phyloP scores from a whole-genome alignment of 2,797 vertebrate species.

The Smutsia temminckii region DNA sequence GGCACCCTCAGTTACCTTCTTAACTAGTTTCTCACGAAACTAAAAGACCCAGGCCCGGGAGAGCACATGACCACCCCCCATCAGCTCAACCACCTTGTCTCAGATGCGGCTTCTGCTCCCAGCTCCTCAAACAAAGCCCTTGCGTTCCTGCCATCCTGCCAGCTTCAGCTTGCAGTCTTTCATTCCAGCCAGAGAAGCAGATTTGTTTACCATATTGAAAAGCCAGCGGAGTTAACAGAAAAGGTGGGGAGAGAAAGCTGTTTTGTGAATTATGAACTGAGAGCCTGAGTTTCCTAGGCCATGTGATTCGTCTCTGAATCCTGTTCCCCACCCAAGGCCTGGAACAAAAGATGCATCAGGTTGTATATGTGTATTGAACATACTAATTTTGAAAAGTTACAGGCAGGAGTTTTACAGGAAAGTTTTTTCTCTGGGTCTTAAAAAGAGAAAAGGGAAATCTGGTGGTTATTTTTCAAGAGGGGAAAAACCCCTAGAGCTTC shows the following conservation, averaged over 20 bases:
- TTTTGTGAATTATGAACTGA: conserved; percentile 4
- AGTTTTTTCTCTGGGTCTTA: background rate
- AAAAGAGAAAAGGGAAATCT: background rate
- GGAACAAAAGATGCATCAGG: background rate
- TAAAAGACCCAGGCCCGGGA: background rate
- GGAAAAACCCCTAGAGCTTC: background rate
- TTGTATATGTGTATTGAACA: background rate
- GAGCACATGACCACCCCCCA: background rate
- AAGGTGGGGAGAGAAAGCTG: background rate
- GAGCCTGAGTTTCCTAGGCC: conserved; percentile 13
- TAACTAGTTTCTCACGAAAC: background rate
- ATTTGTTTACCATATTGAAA: conserved; percentile 68
- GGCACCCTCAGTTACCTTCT: background rate
- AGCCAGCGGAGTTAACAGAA: background rate
- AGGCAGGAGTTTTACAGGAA: conserved; percentile 8
- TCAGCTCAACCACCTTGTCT: conserved; percentile 27
- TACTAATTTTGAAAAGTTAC: conserved; percentile 44
- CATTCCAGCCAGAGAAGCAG: conserved; percentile 44
- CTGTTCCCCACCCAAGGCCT: background rate
- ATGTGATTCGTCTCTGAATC: background rate
- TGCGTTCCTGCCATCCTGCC: background rate
- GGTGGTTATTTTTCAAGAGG: background rate
- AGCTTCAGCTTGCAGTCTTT: conserved; percentile 15
- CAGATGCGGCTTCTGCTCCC: background rate
- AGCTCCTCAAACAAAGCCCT: background rate